Evolutionary conservation across 2,797 vertebrate species (phyloP).

Genomic region (Coranthus polyacanthus): DNA sequence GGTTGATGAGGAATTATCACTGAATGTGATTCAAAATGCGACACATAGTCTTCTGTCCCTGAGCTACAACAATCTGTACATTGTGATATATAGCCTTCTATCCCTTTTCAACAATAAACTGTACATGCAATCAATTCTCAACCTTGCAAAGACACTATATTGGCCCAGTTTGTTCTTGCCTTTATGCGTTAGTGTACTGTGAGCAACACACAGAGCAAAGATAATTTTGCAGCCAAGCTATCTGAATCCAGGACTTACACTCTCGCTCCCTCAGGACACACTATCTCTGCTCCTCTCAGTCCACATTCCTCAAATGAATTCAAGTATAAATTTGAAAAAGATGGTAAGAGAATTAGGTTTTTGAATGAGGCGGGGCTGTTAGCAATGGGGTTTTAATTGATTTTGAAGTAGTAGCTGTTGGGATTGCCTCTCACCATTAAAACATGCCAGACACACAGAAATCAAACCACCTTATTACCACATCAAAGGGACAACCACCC

Average conservation of each 20-base stretch:
- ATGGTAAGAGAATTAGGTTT: conserved; percentile 45
- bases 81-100: conserved; percentile 1
- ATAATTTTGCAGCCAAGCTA: conserved; percentile 21
- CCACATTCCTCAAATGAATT: conserved; percentile 54
- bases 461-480: conserved; percentile 79
- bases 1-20: conserved; percentile 31
- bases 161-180: background rate
- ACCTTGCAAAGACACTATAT: conserved; percentile 13
- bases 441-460: conserved; percentile 77
- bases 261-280: conserved; percentile 43
- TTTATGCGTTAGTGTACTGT: conserved; percentile 4
- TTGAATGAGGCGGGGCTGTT: conserved; percentile 64
- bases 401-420: conserved; percentile 75
- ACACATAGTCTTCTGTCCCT: background rate
- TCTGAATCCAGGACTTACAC: conserved; percentile 41
- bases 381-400: conserved; percentile 77
- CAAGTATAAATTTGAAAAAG: conserved; percentile 32
- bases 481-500: conserved; percentile 74
- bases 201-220: conserved; percentile 25
- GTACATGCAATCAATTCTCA: conserved; percentile 17
- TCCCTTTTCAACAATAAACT: conserved; percentile 15
- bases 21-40: background rate
- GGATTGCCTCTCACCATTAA: conserved; percentile 72
- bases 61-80: conserved; percentile 8
- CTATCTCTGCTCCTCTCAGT: conserved; percentile 52